Percentiles rank a stretch among this genome's conserved stretches.
Evolutionary conservation across 2,797 vertebrate genomes (phyloP).

Genomic region (Darevskia mixta): DNA sequence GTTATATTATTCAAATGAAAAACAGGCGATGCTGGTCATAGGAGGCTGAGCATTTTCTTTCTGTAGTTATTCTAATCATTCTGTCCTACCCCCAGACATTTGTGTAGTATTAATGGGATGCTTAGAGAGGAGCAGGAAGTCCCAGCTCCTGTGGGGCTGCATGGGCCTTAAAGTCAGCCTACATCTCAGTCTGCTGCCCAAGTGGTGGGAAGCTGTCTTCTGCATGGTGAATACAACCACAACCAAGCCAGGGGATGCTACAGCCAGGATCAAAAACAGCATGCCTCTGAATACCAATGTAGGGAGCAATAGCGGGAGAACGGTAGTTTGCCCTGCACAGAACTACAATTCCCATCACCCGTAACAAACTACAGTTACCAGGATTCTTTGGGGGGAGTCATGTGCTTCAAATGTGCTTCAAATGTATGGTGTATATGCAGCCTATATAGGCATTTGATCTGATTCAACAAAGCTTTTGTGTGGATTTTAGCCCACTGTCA

Average conservation of each 20-base stretch:
- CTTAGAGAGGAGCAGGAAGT: neutral
- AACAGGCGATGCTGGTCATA: conserved; percentile 44
- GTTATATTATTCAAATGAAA: conserved; percentile 56
- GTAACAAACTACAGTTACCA: no score
- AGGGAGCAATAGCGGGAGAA: no score
- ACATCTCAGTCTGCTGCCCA: neutral
- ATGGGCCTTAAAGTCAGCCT: neutral
- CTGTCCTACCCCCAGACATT: conserved; percentile 40
- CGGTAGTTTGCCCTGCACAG: no score
- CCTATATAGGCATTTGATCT: no score
- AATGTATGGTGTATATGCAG: no score
- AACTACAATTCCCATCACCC: no score
- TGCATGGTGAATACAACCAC: neutral
- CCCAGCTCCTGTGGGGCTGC: neutral
- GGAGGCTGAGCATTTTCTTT: conserved; percentile 44
- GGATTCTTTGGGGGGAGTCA: no score
- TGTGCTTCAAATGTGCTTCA: no score
- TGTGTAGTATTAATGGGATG: neutral
- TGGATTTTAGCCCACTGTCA: no score
- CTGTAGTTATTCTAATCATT: conserved; percentile 21
- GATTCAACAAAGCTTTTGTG: no score
- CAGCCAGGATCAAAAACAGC: neutral
- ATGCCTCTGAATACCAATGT: neutral
- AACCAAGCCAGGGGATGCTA: neutral
- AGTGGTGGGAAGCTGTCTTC: neutral